These are phyloP conservation scores for Lacerta bilineata DNA, from an alignment of 2,797 vertebrate species.

Conservation along the genomic window DNA sequence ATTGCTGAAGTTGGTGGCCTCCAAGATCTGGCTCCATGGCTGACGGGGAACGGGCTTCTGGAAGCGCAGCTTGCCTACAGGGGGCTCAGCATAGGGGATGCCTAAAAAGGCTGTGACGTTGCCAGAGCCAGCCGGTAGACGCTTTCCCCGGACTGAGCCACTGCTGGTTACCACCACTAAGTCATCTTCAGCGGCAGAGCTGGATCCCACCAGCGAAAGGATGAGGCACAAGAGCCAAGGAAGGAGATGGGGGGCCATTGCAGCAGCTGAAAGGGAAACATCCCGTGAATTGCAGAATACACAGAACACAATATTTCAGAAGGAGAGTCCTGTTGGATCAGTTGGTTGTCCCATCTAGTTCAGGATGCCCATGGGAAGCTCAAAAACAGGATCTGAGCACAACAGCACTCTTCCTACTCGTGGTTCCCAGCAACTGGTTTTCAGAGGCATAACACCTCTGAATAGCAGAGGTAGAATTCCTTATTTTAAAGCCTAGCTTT, in stretches of 20 bases:
- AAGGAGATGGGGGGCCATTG: conserved; percentile 50
- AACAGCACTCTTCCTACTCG: too few species aligned
- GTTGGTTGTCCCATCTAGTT: too few species aligned
- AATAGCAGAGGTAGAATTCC: too few species aligned
- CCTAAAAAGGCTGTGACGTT: not conserved
- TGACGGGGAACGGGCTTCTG: conserved; percentile 60
- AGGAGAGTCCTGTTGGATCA: not conserved
- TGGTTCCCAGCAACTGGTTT: too few species aligned
- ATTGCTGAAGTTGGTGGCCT: conserved; percentile 63
- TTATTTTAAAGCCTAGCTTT: not conserved
- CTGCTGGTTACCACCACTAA: not conserved
- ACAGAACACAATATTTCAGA: not conserved
- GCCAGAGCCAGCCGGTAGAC: not conserved
- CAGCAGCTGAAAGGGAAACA: conserved; percentile 10
- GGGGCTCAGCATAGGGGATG: conserved; percentile 41
- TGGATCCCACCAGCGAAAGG: not conserved
- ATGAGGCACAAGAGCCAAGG: not conserved
- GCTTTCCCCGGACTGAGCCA: not conserved
- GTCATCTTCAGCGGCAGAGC: conserved; percentile 55
- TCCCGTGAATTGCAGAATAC: not conserved
- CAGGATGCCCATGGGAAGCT: too few species aligned
- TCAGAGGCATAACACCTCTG: too few species aligned
- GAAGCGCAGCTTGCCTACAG: conserved; percentile 70
- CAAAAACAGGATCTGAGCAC: too few species aligned
- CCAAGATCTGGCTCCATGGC: conserved; percentile 58